Base-by-base conservation (phyloP, 2,113 vertebrate genomes). In the Pungitius pungitius region DNA sequence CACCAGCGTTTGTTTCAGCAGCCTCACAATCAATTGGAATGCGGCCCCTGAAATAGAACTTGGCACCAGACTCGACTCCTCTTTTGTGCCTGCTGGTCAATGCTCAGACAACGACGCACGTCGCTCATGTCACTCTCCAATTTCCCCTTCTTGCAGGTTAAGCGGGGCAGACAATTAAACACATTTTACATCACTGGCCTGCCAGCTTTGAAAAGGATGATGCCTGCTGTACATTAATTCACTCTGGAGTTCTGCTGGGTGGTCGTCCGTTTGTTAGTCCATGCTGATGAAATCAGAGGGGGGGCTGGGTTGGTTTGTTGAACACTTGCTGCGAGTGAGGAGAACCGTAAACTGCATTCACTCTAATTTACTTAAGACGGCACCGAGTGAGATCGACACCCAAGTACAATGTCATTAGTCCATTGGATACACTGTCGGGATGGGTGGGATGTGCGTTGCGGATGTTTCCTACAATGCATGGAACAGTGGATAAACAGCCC, bases 401-500 rank as follows among this genome's bases (percentile, higher is more conserved):
- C 55, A 78, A 78, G 66, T 60, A 85, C 65, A 68, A 73, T 69
- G 78, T 79, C 90, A 92, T 93, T 89, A 92, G 85, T 89, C 75
- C 75, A 77, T 82, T 87, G 87, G 88, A 88, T 90, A 78, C 82
- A 80, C 59, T 65, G 85, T 87, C 82, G 73, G 81, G 68, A n/a
- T n/a, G 73, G 33, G 60, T 64, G 76, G 76, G 76, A 90, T 89
- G 87, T 78, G 93, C 92, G 93, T 93, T 75, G 88, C 87, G 69
- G 72, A 87, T 80, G 84, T 86, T 82, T 92, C 89, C 90, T 56
- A 42, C 87, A 73, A 60, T 93, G 91, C 92, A 82, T 84, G 70
- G n/a, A 78, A 75, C 90, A 90, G 87, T 92, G 94, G 95, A 96
- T 95, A 95, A 97, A 97, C 94, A 95, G 95, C 90, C 89, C n/a